Percentiles rank a stretch among this genome's conserved stretches.
Conservation (phyloP, 2,113 vertebrate species). For the Mus spicilegus region DNA sequence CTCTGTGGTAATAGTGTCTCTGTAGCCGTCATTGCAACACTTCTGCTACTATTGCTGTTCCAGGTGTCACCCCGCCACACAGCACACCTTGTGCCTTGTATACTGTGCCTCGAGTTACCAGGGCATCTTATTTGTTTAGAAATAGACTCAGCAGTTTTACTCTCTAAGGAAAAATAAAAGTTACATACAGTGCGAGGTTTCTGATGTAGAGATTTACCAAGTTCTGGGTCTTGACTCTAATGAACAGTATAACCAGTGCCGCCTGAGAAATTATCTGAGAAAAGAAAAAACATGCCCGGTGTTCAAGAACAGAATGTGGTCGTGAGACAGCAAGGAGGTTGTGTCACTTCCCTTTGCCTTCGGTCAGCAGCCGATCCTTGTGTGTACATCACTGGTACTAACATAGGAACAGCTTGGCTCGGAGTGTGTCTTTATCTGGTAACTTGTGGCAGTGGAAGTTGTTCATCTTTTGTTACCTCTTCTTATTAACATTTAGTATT, state of each 20-base stretch:
- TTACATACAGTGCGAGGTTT: not conserved
- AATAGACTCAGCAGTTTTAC: not conserved
- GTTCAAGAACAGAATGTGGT: too few species aligned
- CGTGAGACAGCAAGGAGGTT: too few species aligned
- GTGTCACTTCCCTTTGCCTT: too few species aligned
- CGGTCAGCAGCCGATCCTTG: not conserved
- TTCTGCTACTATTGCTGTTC: not conserved
- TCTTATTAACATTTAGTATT: slow-evolving; percentile 6
- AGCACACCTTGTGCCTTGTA: not conserved
- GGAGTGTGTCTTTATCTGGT: not conserved
- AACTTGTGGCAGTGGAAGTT: not conserved
- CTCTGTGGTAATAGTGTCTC: not conserved
- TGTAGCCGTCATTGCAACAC: not conserved
- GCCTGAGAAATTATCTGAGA: too few species aligned
- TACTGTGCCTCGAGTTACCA: not conserved
- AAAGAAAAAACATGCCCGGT: too few species aligned
- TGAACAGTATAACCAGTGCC: not conserved
- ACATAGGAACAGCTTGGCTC: not conserved
- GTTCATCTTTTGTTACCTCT: not conserved
- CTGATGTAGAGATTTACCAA: not conserved
- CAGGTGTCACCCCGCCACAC: too few species aligned
- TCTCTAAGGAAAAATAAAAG: not conserved
- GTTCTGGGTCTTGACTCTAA: not conserved
- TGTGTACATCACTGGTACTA: not conserved
- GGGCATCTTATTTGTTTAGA: not conserved